Percentiles rank a stretch among this genome's conserved stretches.
phyloP scores from a whole-genome alignment of 2,113 vertebrate species.

The Onychorhynchus coronatus region DNA sequence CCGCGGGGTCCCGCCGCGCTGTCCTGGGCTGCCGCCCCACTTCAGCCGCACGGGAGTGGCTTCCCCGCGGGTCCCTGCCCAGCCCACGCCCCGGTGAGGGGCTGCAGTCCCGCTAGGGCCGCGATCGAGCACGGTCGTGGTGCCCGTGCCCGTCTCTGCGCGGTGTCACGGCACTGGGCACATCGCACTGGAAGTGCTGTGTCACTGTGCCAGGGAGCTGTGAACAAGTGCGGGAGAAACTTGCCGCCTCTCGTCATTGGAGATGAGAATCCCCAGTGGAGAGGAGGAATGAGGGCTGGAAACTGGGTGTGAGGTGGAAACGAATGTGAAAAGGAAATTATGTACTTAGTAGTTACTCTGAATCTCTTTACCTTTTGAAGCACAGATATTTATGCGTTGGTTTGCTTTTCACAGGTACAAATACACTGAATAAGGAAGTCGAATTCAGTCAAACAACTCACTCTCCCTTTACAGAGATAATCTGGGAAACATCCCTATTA shows the following conservation, averaged over 20 bases:
- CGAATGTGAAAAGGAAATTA: not conserved
- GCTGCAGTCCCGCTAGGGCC: not conserved
- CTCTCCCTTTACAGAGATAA: not conserved
- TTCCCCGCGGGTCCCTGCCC: too few species aligned
- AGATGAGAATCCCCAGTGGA: not conserved
- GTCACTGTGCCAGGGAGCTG: not conserved
- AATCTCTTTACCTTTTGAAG: not conserved
- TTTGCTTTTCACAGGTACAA: not conserved
- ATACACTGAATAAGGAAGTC: not conserved
- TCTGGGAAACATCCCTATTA: not conserved
- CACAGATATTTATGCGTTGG: accelerated
- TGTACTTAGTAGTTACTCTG: accelerated
- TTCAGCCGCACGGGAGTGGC: not conserved
- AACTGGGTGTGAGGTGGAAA: not conserved
- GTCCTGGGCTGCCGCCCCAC: not conserved
- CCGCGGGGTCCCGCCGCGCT: too few species aligned
- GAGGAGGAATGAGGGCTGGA: not conserved
- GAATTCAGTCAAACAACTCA: accelerated
- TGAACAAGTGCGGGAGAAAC: accelerated
- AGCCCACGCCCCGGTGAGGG: not conserved
- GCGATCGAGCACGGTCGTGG: accelerated
- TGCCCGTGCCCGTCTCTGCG: not conserved
- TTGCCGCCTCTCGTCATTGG: accelerated
- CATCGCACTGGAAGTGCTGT: not conserved
- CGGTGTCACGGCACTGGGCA: not conserved